These are phyloP conservation scores for Galaxias olidus DNA, from an alignment of 2,797 vertebrate genomes.

Conservation along the genomic window DNA sequence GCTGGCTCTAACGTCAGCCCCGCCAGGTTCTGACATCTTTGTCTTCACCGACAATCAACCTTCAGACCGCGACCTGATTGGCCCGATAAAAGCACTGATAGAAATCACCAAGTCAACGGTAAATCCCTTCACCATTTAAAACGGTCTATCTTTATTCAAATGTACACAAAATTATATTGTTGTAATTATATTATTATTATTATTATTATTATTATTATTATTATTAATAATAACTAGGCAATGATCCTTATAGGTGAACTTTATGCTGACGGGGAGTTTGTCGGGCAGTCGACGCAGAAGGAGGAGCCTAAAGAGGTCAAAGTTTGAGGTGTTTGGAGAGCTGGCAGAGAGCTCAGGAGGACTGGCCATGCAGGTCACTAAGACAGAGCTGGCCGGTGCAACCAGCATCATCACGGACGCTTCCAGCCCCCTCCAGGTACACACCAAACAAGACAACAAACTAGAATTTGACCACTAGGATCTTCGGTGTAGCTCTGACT, in stretches of 20 bases:
- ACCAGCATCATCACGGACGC: constrained; percentile 52
- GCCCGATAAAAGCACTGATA: too few species aligned
- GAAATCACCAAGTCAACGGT: too few species aligned
- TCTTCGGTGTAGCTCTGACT: too few species aligned
- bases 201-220: too few species aligned
- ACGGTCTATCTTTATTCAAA: too few species aligned
- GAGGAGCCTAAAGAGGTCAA: background rate
- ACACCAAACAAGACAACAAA: too few species aligned
- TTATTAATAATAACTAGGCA: background rate
- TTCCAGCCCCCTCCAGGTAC: constrained; percentile 61
- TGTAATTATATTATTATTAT: too few species aligned
- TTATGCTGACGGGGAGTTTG: constrained; percentile 55
- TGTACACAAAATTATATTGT: too few species aligned
- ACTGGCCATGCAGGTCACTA: constrained; percentile 54
- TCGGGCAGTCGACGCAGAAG: constrained; percentile 26
- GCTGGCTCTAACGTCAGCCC: constrained; percentile 57
- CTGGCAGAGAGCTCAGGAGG: constrained; percentile 69
- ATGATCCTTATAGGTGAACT: constrained; percentile 61
- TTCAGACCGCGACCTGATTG: too few species aligned
- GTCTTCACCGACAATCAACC: constrained; percentile 68
- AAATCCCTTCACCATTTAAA: too few species aligned
- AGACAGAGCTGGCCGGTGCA: constrained; percentile 45
- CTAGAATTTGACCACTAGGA: too few species aligned
- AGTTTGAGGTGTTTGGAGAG: constrained; percentile 58
- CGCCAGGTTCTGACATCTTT: constrained; percentile 65